Conservation (phyloP, 2,113 vertebrate species). For the Microcebus murinus region DNA sequence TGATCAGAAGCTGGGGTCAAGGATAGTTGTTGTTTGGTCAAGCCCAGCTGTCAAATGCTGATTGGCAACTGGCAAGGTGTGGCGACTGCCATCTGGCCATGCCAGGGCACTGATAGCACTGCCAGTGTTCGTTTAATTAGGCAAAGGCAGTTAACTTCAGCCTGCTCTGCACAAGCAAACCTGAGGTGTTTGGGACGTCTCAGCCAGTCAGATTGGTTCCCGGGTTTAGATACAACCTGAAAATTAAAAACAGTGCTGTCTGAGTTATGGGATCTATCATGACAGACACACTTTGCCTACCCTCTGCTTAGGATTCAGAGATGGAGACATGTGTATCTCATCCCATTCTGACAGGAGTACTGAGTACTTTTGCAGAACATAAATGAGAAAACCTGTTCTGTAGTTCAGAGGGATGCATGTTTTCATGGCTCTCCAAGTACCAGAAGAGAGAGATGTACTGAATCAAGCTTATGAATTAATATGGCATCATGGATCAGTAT, state of each 20-base stretch:
- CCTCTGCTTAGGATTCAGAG: neutral
- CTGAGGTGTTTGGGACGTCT: neutral
- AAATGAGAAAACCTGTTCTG: constrained; percentile 40
- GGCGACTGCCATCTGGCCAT: constrained; percentile 58
- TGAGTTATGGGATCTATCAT: neutral
- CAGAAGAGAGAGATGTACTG: neutral
- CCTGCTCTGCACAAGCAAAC: neutral
- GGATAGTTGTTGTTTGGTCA: constrained; percentile 66
- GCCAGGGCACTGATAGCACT: neutral
- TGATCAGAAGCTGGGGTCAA: constrained; percentile 55
- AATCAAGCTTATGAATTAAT: neutral
- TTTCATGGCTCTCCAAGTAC: neutral
- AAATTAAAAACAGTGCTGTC: neutral
- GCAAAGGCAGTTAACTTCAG: neutral
- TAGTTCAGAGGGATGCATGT: constrained; percentile 36
- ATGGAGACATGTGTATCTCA: neutral
- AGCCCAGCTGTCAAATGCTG: constrained; percentile 65
- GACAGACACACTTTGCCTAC: neutral
- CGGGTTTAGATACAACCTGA: neutral
- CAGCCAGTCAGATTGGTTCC: neutral
- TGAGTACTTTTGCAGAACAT: constrained; percentile 10
- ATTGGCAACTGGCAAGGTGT: constrained; percentile 71
- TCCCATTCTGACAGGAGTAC: neutral
- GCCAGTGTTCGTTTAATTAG: neutral
- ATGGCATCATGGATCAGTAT: neutral